Conservation (phyloP, 1,140 invertebrate genomes). For the Drosophila orosa region DNA sequence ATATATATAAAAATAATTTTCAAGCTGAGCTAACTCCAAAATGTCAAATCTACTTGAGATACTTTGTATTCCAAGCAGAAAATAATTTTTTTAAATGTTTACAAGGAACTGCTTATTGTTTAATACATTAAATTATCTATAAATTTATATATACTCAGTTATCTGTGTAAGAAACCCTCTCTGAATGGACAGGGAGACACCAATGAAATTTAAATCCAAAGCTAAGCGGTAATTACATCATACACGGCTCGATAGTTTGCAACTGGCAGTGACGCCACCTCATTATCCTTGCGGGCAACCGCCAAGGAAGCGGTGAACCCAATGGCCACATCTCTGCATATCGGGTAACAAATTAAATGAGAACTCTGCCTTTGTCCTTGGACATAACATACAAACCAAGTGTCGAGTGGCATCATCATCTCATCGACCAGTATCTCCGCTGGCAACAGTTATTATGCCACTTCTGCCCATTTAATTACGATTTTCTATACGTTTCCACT, state of each 20-base stretch:
- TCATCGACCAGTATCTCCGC: background rate
- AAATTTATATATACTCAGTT: background rate
- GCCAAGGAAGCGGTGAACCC: constrained; percentile 28
- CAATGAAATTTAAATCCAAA: constrained; percentile 46
- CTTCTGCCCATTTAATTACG: constrained; percentile 49
- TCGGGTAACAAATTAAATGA: constrained; percentile 44
- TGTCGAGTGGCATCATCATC: constrained; percentile 25
- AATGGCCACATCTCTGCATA: constrained; percentile 14
- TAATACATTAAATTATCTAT: background rate
- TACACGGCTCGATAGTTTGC: constrained; percentile 21
- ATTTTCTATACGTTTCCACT: constrained; percentile 41
- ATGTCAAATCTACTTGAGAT: background rate
- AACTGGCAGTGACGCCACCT: constrained; percentile 20
- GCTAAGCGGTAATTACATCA: constrained; percentile 45
- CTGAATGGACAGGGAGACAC: background rate
- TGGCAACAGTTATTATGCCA: constrained; percentile 41
- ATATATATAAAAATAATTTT: background rate
- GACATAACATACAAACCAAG: background rate
- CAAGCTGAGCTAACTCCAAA: accelerated
- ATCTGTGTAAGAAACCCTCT: background rate
- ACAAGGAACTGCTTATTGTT: background rate
- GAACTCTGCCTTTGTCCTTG: constrained; percentile 7
- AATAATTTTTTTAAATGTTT: background rate
- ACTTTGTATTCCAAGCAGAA: background rate
- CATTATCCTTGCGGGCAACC: constrained; percentile 39